These are phyloP conservation scores for Gavialis gangeticus DNA, from an alignment of 2,113 vertebrate species.

Conservation along the genomic window DNA sequence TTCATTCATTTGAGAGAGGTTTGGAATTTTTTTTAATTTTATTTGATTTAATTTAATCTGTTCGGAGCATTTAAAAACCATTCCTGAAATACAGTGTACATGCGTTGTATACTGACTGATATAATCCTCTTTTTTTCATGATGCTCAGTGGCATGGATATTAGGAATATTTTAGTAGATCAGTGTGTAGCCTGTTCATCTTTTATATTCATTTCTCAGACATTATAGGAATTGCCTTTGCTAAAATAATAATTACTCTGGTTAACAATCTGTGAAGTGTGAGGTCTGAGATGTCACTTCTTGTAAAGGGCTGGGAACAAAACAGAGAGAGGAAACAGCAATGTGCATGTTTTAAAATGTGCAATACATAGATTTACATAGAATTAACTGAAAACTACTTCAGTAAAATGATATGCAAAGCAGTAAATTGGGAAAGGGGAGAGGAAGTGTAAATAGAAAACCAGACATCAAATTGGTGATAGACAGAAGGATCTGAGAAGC, in stretches of 20 bases:
- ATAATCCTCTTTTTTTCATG: background rate
- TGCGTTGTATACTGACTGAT: background rate
- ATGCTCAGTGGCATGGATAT: background rate
- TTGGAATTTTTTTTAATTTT: background rate
- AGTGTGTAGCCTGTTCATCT: background rate
- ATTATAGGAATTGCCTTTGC: background rate
- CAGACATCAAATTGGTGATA: background rate
- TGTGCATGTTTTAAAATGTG: background rate
- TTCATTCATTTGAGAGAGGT: background rate
- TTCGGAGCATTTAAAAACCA: background rate
- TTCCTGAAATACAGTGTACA: background rate
- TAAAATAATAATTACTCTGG: conserved; percentile 2
- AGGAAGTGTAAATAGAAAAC: background rate
- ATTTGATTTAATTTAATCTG: background rate
- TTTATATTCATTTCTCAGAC: background rate
- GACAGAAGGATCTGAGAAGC: background rate
- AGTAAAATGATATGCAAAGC: background rate
- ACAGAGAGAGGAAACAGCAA: background rate
- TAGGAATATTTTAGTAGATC: background rate
- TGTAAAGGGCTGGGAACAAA: background rate
- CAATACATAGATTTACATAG: background rate
- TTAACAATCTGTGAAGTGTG: conserved; percentile 11
- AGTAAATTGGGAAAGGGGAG: background rate
- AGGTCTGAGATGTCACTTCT: background rate
- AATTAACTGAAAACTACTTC: background rate